These are phyloP conservation scores for Psittacula cyanocephala DNA, from an alignment of 2,113 vertebrate genomes.

Conservation along the genomic window DNA sequence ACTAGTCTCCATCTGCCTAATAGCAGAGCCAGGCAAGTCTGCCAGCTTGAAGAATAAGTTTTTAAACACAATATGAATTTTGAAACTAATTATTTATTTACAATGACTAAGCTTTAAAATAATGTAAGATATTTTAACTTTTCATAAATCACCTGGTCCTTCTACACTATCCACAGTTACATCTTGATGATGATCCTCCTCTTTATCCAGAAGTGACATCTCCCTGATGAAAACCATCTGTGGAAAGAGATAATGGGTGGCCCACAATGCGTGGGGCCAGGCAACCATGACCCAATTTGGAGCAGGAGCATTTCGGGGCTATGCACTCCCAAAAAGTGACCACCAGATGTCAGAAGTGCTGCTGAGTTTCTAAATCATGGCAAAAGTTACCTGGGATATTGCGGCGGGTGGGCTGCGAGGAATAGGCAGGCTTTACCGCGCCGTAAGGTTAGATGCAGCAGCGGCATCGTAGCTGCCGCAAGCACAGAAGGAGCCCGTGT, in stretches of 20 bases:
- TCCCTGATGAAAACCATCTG: neutral
- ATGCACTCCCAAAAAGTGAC: constrained; percentile 61
- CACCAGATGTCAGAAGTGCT: constrained; percentile 84
- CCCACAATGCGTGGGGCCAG: constrained; percentile 23
- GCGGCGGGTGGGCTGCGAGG: neutral
- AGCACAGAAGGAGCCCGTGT: neutral
- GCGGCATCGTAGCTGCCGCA: neutral
- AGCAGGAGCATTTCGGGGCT: constrained; percentile 29
- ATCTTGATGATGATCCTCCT: neutral
- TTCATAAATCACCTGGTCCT: constrained; percentile 46
- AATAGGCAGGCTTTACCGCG: neutral
- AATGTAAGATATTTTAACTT: constrained; percentile 48
- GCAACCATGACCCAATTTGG: constrained; percentile 72
- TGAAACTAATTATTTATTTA: constrained; percentile 55
- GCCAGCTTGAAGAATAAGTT: constrained; percentile 28
- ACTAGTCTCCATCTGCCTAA: constrained; percentile 5
- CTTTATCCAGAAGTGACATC: neutral
- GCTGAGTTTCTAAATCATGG: neutral
- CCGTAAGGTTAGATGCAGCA: neutral
- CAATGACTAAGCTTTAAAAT: neutral
- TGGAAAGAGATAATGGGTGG: neutral
- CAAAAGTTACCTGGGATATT: neutral
- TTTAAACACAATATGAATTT: constrained; percentile 42
- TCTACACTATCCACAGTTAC: neutral
- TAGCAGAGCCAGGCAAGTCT: neutral